Percentiles rank a stretch among this genome's conserved stretches.
Conservation (phyloP, 2,113 vertebrate genomes). For the Vanacampus margaritifer region DNA sequence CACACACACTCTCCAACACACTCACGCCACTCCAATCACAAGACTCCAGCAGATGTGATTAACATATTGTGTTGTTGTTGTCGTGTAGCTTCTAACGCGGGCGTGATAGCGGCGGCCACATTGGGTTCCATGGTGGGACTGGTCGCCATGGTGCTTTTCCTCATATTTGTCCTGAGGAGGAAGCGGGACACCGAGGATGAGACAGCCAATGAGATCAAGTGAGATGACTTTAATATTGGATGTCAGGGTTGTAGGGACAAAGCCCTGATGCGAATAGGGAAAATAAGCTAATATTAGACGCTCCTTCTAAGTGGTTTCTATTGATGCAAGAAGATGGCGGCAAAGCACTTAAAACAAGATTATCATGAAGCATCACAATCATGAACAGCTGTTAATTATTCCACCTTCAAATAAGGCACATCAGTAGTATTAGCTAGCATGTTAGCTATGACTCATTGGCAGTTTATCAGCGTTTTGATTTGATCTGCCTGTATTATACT, state of each 20-base stretch:
- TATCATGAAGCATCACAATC: too few relatives aligned
- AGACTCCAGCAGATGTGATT: not conserved
- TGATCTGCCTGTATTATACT: too few relatives aligned
- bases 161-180: constrained; percentile 73
- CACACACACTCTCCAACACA: not conserved
- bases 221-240: constrained; percentile 18
- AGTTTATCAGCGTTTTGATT: too few relatives aligned
- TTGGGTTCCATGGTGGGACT: constrained; percentile 79
- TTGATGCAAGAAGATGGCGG: too few relatives aligned
- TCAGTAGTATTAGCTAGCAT: too few relatives aligned
- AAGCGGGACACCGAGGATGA: constrained; percentile 76
- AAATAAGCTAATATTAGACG: not conserved
- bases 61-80: not conserved
- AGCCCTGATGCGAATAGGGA: not conserved
- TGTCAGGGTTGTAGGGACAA: too few relatives aligned
- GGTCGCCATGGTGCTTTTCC: constrained; percentile 73
- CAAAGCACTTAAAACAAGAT: too few relatives aligned
- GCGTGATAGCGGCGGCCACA: constrained; percentile 76
- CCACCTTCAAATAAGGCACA: too few relatives aligned
- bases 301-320: too few relatives aligned
- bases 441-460: too few relatives aligned
- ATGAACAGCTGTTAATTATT: too few relatives aligned
- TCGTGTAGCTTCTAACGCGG: constrained; percentile 70
- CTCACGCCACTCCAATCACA: not conserved
- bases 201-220: constrained; percentile 89